Conservation (phyloP, 1,140 invertebrate genomes). For the fruit fly (Drosophila melanogaster) region Release_6_plus_ISO1_MT NT_033779.5:21879001-21879500, state of each 20-base stretch:
- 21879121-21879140: slow-evolving; percentile 82
- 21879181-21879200: slow-evolving; percentile 1
- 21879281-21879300: slow-evolving; percentile 17
- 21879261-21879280: slow-evolving; percentile 40
- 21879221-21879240: slow-evolving; percentile 57
- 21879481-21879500: slow-evolving; percentile 35
- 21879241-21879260: slow-evolving; percentile 51
- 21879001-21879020: slow-evolving; percentile 73
- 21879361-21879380: slow-evolving; percentile 58
- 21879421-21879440: slow-evolving; percentile 64
- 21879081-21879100: slow-evolving; percentile 76
- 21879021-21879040: slow-evolving; percentile 76
- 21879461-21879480: slow-evolving; percentile 81
- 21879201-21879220: slow-evolving; percentile 47
- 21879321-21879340: slow-evolving; percentile 71
- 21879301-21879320: slow-evolving; percentile 48
- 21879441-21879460: slow-evolving; percentile 84
- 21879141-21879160: slow-evolving; percentile 34
- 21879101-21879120: slow-evolving; percentile 84
- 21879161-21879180: slow-evolving; percentile 41
- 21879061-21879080: slow-evolving; percentile 68
- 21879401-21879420: slow-evolving; percentile 40
- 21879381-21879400: slow-evolving; percentile 54
- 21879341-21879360: background rate
- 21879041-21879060: slow-evolving; percentile 36